Base-by-base conservation (phyloP, 2,797 vertebrate genomes). In the Amphiprion clarkii region DNA sequence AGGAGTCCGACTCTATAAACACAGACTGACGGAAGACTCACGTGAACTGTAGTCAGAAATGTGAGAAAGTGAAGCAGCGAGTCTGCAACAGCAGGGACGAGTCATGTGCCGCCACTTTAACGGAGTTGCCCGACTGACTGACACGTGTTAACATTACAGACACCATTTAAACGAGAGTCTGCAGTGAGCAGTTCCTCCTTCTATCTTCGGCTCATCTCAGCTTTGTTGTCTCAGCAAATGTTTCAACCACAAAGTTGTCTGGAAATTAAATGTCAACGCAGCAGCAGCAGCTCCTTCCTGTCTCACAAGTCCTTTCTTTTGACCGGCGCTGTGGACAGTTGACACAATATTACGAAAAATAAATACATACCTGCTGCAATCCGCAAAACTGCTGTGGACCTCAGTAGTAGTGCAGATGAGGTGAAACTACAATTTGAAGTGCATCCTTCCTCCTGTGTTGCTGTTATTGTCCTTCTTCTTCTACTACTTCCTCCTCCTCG, bases 141-240 rank as follows among this genome's bases (percentile, higher is more conserved):
- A 42, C 40, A 42, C 10, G 6, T 8, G 14, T 48, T 6, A 19
- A 48, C 17, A 2, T 6, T 17, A n/a, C 9, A 7, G 19, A 51
- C n/a, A 21, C n/a, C 48, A 23, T 51, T 10, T 21, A 9, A 21
- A 49, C 21, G 19, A 21, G 0, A 8, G 36, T 36, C 36, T 36
- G 36, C 36, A 36, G 36, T 9, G 36, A 39, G 36, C 36, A 0
- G 9, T 39, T 39, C 36, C 9, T 51, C 2, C 9, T 67, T n/a
- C 5, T 29, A 5, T 48, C 65, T 56, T 33, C 65, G 48, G 53
- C 40, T 57, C 65, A 57, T 57, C 53, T 48, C 53, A 33, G 25
- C 29, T 56, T n/a, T 57, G 65, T 53, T 36, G 54, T 33, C 42
- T 57, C 40, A 49, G 44, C 53, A 57, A 57, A 40, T 39, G 31